These are phyloP conservation scores for Mongoloraphidia duomilia DNA, from an alignment of 2,888 invertebrate species.

Conservation along the genomic window DNA sequence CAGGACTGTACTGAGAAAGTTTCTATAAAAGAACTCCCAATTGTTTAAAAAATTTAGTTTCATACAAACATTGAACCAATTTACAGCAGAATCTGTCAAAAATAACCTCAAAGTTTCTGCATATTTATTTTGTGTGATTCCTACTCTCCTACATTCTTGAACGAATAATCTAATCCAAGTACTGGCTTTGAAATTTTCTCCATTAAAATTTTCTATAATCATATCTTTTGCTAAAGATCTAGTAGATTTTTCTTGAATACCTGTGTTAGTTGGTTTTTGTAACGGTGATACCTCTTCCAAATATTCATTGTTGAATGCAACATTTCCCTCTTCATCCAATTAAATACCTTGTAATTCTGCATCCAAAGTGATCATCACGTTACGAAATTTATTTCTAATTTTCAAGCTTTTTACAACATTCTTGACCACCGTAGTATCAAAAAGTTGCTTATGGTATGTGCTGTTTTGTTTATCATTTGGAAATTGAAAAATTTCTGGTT, in stretches of 20 bases:
- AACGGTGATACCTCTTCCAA: conserved; percentile 7
- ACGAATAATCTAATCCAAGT: conserved; percentile 6
- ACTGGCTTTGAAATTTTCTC: conserved; percentile 5
- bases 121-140: conserved; percentile 3
- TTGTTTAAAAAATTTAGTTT: too few species aligned
- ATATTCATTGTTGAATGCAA: conserved; percentile 13
- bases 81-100: too few species aligned
- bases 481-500: conserved; percentile 1
- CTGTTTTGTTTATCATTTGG: conserved; percentile 3
- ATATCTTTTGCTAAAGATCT: conserved; percentile 4
- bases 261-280: background rate
- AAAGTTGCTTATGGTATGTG: background rate
- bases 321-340: conserved; percentile 14
- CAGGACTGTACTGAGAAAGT: conserved; percentile 6
- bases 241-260: conserved; percentile 1
- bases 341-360: conserved; percentile 9
- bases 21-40: conserved; percentile 6
- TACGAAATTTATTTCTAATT: conserved; percentile 13
- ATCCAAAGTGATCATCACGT: conserved; percentile 12
- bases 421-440: conserved; percentile 5
- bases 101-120: conserved; percentile 3
- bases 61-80: too few species aligned
- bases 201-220: conserved; percentile 6
- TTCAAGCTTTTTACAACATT: conserved; percentile 8
- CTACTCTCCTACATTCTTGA: background rate